These are phyloP conservation scores for Dermatophagoides farinae DNA, from an alignment of 1,140 invertebrate genomes.

Conservation along the genomic window DNA sequence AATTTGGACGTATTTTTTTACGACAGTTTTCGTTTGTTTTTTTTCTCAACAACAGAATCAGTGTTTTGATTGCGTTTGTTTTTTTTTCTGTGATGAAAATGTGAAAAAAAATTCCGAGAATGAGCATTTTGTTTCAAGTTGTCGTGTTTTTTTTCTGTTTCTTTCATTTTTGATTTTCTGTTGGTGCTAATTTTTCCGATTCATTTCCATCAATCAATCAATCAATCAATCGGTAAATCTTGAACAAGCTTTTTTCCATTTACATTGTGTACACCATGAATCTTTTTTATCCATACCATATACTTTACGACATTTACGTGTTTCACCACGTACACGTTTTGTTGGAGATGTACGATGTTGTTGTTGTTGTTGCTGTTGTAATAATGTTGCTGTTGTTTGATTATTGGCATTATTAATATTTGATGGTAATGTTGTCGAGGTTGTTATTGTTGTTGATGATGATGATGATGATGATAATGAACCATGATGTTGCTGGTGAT, in stretches of 20 bases:
- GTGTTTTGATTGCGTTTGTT: too few species aligned
- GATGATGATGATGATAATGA: not conserved
- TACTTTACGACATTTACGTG: constrained; percentile 31
- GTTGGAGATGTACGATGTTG: constrained; percentile 19
- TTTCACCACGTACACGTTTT: constrained; percentile 16
- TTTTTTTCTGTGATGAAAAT: too few species aligned
- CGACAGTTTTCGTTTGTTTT: too few species aligned
- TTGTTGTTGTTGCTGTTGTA: constrained; percentile 13
- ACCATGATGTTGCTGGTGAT: constrained; percentile 21
- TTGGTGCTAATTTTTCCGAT: too few species aligned
- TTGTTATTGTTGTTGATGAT: not conserved
- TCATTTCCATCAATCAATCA: too few species aligned
- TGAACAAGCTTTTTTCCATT: constrained; percentile 92
- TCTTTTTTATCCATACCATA: constrained; percentile 55
- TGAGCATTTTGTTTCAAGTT: too few species aligned
- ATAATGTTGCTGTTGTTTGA: not conserved
- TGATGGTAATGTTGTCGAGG: not conserved
- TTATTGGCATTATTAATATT: not conserved
- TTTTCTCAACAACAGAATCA: too few species aligned
- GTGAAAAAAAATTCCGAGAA: too few species aligned
- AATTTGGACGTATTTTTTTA: too few species aligned
- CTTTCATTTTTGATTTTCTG: too few species aligned
- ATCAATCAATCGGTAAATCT: constrained; percentile 69
- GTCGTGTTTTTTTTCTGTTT: too few species aligned
- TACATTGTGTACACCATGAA: constrained; percentile 3